These are phyloP conservation scores for Tauraco hartlaubi DNA, from an alignment of 2,797 vertebrate species.

Conservation along the genomic window DNA sequence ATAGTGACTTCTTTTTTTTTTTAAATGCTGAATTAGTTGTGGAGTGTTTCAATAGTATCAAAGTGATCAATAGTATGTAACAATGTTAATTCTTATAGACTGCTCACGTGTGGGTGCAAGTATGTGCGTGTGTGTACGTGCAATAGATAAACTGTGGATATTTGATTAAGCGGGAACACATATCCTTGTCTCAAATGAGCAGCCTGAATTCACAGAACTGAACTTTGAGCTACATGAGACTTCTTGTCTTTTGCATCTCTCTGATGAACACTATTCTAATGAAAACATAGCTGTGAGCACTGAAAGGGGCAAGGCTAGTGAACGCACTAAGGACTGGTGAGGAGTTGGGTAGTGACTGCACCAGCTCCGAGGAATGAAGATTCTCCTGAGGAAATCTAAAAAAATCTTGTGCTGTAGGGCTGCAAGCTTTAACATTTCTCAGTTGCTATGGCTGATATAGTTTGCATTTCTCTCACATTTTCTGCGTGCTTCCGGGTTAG, in stretches of 20 bases:
- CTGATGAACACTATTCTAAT: background rate
- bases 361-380: background rate
- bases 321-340: background rate
- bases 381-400: background rate
- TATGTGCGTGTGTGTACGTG: rapidly evolving
- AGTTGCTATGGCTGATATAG: background rate
- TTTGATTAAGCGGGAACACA: background rate
- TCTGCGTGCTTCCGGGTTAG: background rate
- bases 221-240: background rate
- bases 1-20: background rate
- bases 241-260: background rate
- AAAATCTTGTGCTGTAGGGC: background rate
- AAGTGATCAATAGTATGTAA: background rate
- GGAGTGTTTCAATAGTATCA: background rate
- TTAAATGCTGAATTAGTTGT: background rate
- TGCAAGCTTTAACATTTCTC: background rate
- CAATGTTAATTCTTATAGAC: background rate
- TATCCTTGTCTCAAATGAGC: background rate
- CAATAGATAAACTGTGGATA: background rate
- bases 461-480: background rate
- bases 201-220: background rate
- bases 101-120: background rate
- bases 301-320: background rate
- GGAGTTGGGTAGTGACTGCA: rapidly evolving
- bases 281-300: background rate